Conservation (phyloP, 2,888 invertebrate species). For the Brachyopa scutellaris region DNA sequence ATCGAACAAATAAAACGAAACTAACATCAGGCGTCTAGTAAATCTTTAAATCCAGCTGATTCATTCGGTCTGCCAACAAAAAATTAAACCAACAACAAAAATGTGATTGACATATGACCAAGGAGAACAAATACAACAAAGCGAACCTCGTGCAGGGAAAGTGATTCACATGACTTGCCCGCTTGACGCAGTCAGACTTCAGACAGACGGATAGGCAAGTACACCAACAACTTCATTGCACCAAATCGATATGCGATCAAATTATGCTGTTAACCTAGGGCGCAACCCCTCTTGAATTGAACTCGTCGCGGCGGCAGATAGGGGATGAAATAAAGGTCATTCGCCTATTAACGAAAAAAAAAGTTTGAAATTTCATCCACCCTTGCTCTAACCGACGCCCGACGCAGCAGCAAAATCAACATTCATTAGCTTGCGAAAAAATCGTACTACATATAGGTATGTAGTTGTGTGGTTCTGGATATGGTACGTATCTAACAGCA, state of each 20-base stretch:
- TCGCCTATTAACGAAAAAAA: slow-evolving; percentile 41
- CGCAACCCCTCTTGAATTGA: slow-evolving; percentile 38
- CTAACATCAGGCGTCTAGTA: slow-evolving; percentile 8
- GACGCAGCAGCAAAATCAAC: neutral
- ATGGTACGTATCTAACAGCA: too few relatives aligned
- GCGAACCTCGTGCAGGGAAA: slow-evolving; percentile 35
- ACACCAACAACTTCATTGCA: slow-evolving; percentile 18
- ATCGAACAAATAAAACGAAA: slow-evolving; percentile 1
- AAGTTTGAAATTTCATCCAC: slow-evolving; percentile 33
- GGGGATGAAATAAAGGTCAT: slow-evolving; percentile 48
- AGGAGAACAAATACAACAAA: neutral
- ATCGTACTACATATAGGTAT: slow-evolving; percentile 32
- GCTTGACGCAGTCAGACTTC: neutral
- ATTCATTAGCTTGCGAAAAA: slow-evolving; percentile 30
- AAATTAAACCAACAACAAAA: neutral
- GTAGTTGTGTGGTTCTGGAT: neutral
- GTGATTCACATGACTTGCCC: slow-evolving; percentile 52
- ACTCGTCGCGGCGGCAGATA: neutral
- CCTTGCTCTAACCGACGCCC: slow-evolving; percentile 23
- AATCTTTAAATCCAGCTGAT: slow-evolving; percentile 55
- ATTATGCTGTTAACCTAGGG: slow-evolving; percentile 54
- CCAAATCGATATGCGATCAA: slow-evolving; percentile 43
- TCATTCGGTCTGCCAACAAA: slow-evolving; percentile 37
- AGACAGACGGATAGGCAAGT: neutral
- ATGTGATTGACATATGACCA: slow-evolving; percentile 46